Conservation (phyloP, 2,797 vertebrate species). For the Anomalospiza imberbis region DNA sequence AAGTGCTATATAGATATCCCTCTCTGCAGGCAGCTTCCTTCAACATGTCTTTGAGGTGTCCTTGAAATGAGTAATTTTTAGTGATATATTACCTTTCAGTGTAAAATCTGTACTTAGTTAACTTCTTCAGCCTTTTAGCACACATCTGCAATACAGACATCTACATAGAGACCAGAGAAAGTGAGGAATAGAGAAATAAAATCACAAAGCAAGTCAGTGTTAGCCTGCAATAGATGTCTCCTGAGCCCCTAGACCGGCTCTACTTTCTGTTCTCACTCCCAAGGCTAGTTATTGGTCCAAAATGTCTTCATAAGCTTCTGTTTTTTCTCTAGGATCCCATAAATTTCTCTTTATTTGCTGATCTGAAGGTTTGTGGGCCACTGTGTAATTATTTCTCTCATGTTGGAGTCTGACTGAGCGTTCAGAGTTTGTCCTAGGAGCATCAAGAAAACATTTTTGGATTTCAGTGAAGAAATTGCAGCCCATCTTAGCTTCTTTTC, state of each 20-base stretch:
- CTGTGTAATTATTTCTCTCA: neutral
- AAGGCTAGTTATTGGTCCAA: neutral
- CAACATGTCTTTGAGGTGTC: neutral
- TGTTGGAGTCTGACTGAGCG: neutral
- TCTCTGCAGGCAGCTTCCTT: neutral
- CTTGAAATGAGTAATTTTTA: neutral
- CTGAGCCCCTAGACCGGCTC: neutral
- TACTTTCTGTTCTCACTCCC: neutral
- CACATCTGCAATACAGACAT: neutral
- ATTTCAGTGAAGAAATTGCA: neutral
- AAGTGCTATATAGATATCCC: neutral
- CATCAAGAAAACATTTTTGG: neutral
- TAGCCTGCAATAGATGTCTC: neutral
- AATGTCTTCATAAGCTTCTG: neutral
- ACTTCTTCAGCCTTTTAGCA: neutral
- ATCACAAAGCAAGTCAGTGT: neutral
- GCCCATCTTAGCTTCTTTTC: neutral
- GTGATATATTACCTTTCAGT: neutral
- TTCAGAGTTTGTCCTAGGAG: neutral
- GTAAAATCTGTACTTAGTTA: neutral
- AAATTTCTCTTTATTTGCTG: neutral
- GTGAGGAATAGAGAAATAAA: neutral
- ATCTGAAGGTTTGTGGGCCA: neutral
- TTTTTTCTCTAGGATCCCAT: neutral
- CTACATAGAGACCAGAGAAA: neutral